Conservation (phyloP, 2,113 vertebrate species). For the Hypomesus transpacificus region DNA sequence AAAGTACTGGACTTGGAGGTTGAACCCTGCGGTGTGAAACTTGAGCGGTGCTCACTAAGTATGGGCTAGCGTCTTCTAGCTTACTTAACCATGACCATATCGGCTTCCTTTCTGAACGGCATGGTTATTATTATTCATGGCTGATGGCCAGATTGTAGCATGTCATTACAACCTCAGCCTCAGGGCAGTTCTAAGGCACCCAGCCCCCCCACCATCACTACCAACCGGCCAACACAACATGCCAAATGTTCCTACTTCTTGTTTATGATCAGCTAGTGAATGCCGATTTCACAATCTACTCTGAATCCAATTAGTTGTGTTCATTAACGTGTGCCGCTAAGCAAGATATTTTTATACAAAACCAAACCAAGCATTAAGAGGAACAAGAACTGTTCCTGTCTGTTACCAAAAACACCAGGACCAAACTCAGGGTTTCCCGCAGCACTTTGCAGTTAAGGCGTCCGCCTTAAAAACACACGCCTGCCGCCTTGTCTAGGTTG, state of each 20-base stretch:
- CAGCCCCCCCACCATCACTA: too few species aligned
- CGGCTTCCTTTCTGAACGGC: constrained; percentile 8
- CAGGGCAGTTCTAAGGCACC: constrained; percentile 5
- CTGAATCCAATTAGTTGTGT: constrained; percentile 22
- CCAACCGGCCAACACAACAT: neutral
- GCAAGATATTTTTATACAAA: constrained; percentile 3
- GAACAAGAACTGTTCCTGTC: neutral
- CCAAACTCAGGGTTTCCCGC: too few species aligned
- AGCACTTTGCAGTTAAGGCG: too few species aligned
- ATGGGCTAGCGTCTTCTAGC: neutral
- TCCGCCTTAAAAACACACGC: too few species aligned
- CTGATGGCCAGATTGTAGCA: neutral
- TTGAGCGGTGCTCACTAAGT: neutral
- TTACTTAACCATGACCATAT: constrained; percentile 4
- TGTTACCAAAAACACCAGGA: neutral
- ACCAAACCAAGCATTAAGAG: constrained; percentile 3
- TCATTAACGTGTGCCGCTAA: constrained; percentile 10
- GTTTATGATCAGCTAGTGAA: neutral
- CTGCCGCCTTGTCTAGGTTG: too few species aligned
- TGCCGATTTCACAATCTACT: constrained; percentile 19
- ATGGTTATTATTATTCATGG: constrained; percentile 27
- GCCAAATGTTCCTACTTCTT: constrained; percentile 11
- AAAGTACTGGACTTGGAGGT: neutral
- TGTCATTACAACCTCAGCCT: constrained; percentile 13
- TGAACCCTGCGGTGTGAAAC: neutral